phyloP scores from a whole-genome alignment of 2,888 invertebrate genomes.

The Prosopocoilus inquinatus region DNA sequence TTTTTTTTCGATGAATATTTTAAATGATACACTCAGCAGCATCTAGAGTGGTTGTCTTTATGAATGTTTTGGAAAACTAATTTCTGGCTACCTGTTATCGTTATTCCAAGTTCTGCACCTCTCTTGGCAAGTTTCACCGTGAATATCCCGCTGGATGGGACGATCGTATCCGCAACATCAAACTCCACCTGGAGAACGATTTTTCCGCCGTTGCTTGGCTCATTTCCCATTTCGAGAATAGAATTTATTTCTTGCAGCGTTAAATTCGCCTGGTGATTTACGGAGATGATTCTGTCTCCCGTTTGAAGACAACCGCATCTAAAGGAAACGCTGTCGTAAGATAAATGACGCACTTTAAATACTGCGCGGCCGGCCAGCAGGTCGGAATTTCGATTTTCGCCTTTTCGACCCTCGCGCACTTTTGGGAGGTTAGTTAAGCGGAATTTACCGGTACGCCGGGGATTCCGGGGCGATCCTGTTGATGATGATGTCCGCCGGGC shows the following conservation, averaged over 20 bases:
- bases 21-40: too few species aligned
- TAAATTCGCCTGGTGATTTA: conserved; percentile 75
- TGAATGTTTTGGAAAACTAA: background rate
- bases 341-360: conserved; percentile 8
- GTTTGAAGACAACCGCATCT: conserved; percentile 74
- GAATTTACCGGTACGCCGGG: conserved; percentile 58
- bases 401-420: background rate
- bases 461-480: conserved; percentile 55
- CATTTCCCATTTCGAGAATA: conserved; percentile 51
- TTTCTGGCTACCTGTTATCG: conserved; percentile 80
- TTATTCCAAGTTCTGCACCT: conserved; percentile 81
- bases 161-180: conserved; percentile 87
- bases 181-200: conserved; percentile 82
- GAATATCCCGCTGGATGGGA: conserved; percentile 87
- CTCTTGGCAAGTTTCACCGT: conserved; percentile 83
- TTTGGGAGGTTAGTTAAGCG: background rate
- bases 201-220: conserved; percentile 61
- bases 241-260: conserved; percentile 60
- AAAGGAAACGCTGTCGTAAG: conserved; percentile 14
- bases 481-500: conserved; percentile 50
- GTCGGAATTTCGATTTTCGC: background rate
- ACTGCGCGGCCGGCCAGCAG: conserved; percentile 2
- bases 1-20: too few species aligned
- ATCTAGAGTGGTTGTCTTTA: too few species aligned
- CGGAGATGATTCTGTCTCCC: conserved; percentile 80